Evolutionary conservation across 1,140 invertebrate genomes (phyloP), one percentile per base, ranked within the genome.

Genomic region (Drosophila nannoptera): DNA sequence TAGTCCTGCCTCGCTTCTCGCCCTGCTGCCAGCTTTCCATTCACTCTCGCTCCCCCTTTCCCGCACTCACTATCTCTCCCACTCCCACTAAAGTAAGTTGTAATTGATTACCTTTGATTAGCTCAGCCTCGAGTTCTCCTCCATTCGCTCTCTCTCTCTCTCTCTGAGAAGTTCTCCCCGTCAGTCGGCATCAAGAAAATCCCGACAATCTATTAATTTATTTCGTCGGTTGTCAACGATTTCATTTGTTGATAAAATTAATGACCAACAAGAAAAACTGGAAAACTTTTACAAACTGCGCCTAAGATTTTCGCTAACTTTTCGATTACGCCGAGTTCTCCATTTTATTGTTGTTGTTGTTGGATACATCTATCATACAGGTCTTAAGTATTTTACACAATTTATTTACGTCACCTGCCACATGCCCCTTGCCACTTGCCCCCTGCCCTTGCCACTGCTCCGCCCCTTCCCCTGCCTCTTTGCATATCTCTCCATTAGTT

Each of bases 371-470:
- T 80, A 87, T 87, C 80, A 87, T 76, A 69, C 65, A 71, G 73
- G 62, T 69, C 66, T 71, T 80, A 50, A 63, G 50, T 69, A 78
- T 87, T 83, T 78, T 66, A 53, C 63, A 71, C 75, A 83, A 87
- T 83, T 78, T 87, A 77, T 87, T 78, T 58, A 75, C 69, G 75
- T 82, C 82, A 78, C 66, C 83, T 68, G 75, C 62, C 72, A 75
- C 63, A 73, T 78, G 77, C 61, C 67, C 66, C 66, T 69, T 49
- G 45, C 32, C 43, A 38, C 14, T 22, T 45, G 5, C 11, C 69
- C 50, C 59, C n/a, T n/a, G n/a, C n/a, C n/a, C n/a, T 64, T 69
- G 59, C 49, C 7, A 29, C 59, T n/a, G n/a, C n/a, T n/a, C 50
- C 52, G 61, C 42, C 12, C 11, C 29, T n/a, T n/a, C n/a, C n/a